Percentiles rank a stretch among this genome's conserved stretches.
Evolutionary conservation across 2,113 vertebrate species (phyloP).

Genomic region (Piaya cayana): DNA sequence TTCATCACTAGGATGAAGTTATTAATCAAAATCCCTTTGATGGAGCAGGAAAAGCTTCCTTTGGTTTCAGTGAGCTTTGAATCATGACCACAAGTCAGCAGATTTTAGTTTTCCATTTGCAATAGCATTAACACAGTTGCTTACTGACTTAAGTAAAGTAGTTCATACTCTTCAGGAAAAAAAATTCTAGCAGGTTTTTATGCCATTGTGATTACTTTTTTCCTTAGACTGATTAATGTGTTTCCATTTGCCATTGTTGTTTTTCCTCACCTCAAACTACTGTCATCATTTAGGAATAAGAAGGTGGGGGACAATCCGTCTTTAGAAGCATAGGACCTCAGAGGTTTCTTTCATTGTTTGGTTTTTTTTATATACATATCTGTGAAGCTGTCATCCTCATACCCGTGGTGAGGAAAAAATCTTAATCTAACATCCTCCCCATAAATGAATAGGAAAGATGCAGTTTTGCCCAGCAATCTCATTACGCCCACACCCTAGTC

Average conservation of each 20-base stretch:
- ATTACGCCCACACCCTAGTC: neutral
- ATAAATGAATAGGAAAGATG: neutral
- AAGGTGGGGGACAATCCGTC: neutral
- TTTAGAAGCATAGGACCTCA: neutral
- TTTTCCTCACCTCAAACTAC: neutral
- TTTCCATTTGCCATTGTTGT: neutral
- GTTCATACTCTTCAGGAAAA: neutral
- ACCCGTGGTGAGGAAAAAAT: neutral
- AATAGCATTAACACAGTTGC: neutral
- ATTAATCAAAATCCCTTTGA: neutral
- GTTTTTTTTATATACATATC: neutral
- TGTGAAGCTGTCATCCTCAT: neutral
- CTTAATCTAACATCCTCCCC: neutral
- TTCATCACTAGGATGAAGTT: neutral
- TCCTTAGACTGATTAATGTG: neutral
- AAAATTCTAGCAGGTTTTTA: neutral
- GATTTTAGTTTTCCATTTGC: neutral
- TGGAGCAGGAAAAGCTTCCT: neutral
- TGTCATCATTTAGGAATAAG: neutral
- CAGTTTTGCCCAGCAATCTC: neutral
- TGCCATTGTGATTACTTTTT: neutral
- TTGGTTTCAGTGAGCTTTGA: neutral
- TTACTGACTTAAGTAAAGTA: neutral
- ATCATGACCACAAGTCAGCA: neutral
- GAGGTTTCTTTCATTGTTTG: neutral